Conservation (phyloP, 2,888 invertebrate genomes). For the Imbricaverruca yamaguchii region DNA sequence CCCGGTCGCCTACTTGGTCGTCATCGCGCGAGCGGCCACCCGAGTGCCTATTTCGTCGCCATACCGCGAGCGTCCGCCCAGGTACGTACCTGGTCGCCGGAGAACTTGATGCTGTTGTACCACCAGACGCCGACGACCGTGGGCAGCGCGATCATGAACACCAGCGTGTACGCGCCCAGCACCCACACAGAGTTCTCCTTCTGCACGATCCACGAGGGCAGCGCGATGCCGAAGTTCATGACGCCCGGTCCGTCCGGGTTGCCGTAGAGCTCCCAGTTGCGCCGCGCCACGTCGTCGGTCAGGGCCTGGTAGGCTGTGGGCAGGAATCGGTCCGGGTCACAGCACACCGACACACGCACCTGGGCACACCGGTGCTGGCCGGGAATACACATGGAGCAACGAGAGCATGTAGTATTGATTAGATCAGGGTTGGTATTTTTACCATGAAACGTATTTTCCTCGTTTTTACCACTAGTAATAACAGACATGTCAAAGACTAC, state of each 20-base stretch:
- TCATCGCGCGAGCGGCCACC: too few species aligned
- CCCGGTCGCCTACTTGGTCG: too few species aligned
- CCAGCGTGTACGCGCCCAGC: slow-evolving; percentile 83
- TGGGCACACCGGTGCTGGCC: not conserved
- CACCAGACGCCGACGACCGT: slow-evolving; percentile 79
- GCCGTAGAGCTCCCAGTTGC: slow-evolving; percentile 98
- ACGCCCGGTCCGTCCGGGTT: slow-evolving; percentile 99
- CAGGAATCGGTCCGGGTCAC: not conserved
- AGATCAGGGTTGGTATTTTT: too few species aligned
- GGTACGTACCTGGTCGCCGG: slow-evolving; percentile 70
- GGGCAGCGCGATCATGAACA: slow-evolving; percentile 84
- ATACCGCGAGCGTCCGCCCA: too few species aligned
- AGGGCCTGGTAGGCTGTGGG: slow-evolving; percentile 61
- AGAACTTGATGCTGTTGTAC: slow-evolving; percentile 95
- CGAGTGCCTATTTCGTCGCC: too few species aligned
- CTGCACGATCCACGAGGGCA: slow-evolving; percentile 99
- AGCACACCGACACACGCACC: not conserved
- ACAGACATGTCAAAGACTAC: too few species aligned
- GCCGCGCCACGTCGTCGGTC: slow-evolving; percentile 93
- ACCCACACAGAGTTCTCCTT: slow-evolving; percentile 99
- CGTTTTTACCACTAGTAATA: too few species aligned
- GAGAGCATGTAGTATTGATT: too few species aligned
- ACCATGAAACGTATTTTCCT: too few species aligned
- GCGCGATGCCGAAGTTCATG: slow-evolving; percentile 97
- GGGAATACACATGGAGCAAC: too few species aligned